A percentile compares a stretch with the other conserved stretches of the same genome.
Conservation (phyloP, 2,888 invertebrate species). For the Sinhomidia bicolor region DNA sequence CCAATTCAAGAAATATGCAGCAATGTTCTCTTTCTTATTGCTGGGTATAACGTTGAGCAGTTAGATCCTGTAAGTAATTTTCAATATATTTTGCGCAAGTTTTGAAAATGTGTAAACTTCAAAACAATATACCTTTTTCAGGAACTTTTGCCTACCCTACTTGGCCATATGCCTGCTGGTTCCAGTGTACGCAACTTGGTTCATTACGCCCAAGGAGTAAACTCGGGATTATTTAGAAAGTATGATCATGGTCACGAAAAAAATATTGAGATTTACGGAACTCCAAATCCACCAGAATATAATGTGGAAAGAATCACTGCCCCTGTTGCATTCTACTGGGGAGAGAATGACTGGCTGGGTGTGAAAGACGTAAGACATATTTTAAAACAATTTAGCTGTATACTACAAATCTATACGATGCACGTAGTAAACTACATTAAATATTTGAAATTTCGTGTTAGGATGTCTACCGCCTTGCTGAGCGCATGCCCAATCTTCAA, state of each 20-base stretch:
- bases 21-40: conserved; percentile 81
- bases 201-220: conserved; percentile 84
- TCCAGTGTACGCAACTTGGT: conserved; percentile 85
- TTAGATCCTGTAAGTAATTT: conserved; percentile 81
- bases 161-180: conserved; percentile 85
- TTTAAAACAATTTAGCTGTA: too few species aligned
- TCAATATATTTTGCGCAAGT: not conserved
- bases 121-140: not conserved
- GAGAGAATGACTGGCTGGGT: conserved; percentile 81
- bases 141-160: conserved; percentile 83
- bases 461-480: conserved; percentile 62
- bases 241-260: conserved; percentile 87
- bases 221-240: conserved; percentile 84
- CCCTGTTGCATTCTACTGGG: conserved; percentile 87
- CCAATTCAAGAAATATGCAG: conserved; percentile 81
- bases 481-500: conserved; percentile 55
- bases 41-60: conserved; percentile 81
- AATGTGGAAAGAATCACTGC: conserved; percentile 85
- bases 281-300: conserved; percentile 85
- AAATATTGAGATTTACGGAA: conserved; percentile 85
- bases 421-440: too few species aligned
- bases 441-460: too few species aligned
- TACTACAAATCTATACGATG: too few species aligned
- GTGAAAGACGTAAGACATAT: conserved; percentile 74
- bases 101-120: conserved; percentile 1